Base-by-base conservation (phyloP, 64 coral and sea anemone genomes). In the Dendronephthya gigantea region DNA sequence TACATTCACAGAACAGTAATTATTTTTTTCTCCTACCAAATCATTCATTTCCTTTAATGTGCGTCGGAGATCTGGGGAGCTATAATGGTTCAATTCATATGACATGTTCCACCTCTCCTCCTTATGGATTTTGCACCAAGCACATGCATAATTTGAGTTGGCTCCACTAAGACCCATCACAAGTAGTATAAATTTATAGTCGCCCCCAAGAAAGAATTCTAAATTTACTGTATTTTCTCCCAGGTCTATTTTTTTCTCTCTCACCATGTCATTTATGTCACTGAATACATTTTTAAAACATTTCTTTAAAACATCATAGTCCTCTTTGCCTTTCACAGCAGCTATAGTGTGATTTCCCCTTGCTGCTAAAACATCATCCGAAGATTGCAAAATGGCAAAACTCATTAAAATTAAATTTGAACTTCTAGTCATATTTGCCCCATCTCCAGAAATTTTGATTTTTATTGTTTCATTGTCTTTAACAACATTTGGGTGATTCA, bases 101-200 rank as follows among this genome's bases (percentile, higher is more conserved):
- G 15, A 4, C 39, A 85, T 56, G 25, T 85, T 85, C 84, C 50
- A 68, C 17, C 52, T 27, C 25, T 85, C 37, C 22, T 33, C 33
- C 29, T 85, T 85, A 37, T 59, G 32, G 16, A 85, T 29, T 65
- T 85, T 85, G 32, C 83, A 85, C 83, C 83, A 85, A 27, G 49
- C 28, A 56, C 83, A 85, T 9, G 83, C 49, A 85, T 85, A 37
- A 33, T 55, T 85, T 11, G 48, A 85, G 28, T 45, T 85, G 83
- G 83, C 47, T 6, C 58, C 58, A 66, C 14, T 66, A 66, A 66
- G 58, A 40, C 83, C 48, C 29, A 33, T 41, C 34, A 56, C 32
- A 85, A 51, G 31, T 37, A 40, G 23, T 66, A 66, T 45, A 11
- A 45, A 45, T 45, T 45, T 45, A 45, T 45, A 45, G 11, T 45